Conservation (phyloP, 2,888 invertebrate species). For the Teleogryllus oceanicus region DNA sequence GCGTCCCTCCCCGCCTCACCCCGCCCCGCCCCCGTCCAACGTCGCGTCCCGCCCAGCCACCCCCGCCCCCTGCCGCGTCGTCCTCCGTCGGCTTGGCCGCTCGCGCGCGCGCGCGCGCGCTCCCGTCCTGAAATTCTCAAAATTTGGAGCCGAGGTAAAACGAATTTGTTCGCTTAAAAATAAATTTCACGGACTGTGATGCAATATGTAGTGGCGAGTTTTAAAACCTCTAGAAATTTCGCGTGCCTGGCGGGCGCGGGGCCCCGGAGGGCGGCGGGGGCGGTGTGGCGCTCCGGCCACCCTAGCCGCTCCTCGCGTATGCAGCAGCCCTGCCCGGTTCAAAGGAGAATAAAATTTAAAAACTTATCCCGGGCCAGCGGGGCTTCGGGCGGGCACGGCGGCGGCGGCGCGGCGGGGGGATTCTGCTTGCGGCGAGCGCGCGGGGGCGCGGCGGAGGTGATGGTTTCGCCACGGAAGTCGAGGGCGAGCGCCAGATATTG, state of each 20-base stretch:
- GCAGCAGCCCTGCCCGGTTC: conserved; percentile 6
- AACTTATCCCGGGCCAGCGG: neutral
- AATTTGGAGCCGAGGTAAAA: conserved; percentile 18
- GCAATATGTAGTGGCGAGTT: conserved; percentile 18
- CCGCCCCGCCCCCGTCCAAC: too few species aligned
- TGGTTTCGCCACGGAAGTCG: too few species aligned
- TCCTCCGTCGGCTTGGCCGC: too few species aligned
- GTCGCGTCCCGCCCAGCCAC: too few species aligned
- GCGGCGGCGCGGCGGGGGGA: neutral
- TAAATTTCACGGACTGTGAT: conserved; percentile 18
- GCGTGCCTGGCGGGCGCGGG: neutral
- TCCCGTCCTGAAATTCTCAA: neutral
- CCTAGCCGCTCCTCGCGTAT: neutral
- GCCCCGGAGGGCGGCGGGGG: neutral
- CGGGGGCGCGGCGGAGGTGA: too few species aligned
- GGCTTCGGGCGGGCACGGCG: neutral
- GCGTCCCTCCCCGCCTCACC: too few species aligned
- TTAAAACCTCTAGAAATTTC: conserved; percentile 18
- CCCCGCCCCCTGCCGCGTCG: too few species aligned
- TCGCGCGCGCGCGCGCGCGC: neutral
- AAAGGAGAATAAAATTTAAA: conserved; percentile 18
- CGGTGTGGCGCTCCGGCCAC: too few species aligned
- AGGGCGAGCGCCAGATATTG: too few species aligned
- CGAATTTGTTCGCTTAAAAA: conserved; percentile 18
- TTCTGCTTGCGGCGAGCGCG: conserved; percentile 6